Percentiles rank a stretch among this genome's conserved stretches.
Evolutionary conservation across 2,888 invertebrate species (phyloP).

Genomic region (Apantesis nais): DNA sequence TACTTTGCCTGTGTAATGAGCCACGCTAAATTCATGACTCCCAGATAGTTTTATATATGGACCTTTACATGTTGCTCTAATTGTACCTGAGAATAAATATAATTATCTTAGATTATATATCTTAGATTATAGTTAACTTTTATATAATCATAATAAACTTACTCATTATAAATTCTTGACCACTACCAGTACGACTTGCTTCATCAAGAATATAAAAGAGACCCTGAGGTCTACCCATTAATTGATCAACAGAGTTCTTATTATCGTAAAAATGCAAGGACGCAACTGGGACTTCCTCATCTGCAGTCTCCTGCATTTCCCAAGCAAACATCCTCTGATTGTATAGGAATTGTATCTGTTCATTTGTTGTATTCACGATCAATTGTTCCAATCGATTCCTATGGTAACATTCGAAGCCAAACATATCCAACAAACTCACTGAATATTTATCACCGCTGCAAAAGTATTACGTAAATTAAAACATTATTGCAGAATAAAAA

Average conservation of each 20-base stretch:
- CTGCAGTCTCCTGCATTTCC: slow-evolving; percentile 93
- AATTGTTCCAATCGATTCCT: slow-evolving; percentile 95
- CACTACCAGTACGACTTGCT: slow-evolving; percentile 90
- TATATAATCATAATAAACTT: slow-evolving; percentile 45
- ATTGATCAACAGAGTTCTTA: slow-evolving; percentile 93
- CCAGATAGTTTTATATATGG: slow-evolving; percentile 85
- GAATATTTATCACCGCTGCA: slow-evolving; percentile 93
- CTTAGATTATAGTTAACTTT: not conserved
- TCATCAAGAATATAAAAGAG: slow-evolving; percentile 95
- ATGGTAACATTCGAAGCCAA: slow-evolving; percentile 96
- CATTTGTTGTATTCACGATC: slow-evolving; percentile 95
- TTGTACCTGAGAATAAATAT: slow-evolving; percentile 78
- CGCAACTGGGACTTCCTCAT: slow-evolving; percentile 91
- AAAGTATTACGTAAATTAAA: slow-evolving; percentile 43
- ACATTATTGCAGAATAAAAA: not conserved
- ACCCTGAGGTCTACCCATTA: slow-evolving; percentile 93
- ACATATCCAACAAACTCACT: slow-evolving; percentile 94
- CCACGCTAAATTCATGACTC: slow-evolving; percentile 91
- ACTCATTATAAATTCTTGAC: slow-evolving; percentile 91
- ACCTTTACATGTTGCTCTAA: slow-evolving; percentile 82
- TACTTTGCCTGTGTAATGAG: slow-evolving; percentile 96
- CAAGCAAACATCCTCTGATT: slow-evolving; percentile 96
- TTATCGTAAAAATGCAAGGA: slow-evolving; percentile 94
- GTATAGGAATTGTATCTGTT: slow-evolving; percentile 97
- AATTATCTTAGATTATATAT: not conserved